phyloP scores from a whole-genome alignment of 2,888 invertebrate genomes.

The Congeria kusceri region DNA sequence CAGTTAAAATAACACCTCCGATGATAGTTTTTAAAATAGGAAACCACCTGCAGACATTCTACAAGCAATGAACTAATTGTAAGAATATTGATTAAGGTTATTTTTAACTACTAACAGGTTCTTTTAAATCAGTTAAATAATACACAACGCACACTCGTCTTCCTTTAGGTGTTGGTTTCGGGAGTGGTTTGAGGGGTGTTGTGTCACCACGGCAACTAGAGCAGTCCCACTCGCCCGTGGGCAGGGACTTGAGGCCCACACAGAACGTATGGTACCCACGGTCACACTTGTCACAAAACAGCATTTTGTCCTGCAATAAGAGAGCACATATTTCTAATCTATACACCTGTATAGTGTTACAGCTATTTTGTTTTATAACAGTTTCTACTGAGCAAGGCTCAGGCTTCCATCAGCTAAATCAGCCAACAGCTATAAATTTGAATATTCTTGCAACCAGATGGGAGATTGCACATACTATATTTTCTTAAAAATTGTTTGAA shows the following conservation, averaged over 20 bases:
- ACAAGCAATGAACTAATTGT: too few relatives aligned
- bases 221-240: conserved; percentile 96
- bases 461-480: too few relatives aligned
- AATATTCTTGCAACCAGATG: neutral
- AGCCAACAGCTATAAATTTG: neutral
- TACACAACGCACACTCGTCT: conserved; percentile 50
- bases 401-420: neutral
- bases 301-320: conserved; percentile 91
- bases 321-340: neutral
- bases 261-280: conserved; percentile 97
- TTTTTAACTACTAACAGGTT: too few relatives aligned
- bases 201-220: conserved; percentile 80
- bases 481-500: too few relatives aligned
- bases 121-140: too few relatives aligned
- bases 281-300: conserved; percentile 97
- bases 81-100: too few relatives aligned
- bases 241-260: conserved; percentile 92
- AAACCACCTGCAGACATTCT: too few relatives aligned
- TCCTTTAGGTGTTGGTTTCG: conserved; percentile 60
- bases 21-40: too few relatives aligned
- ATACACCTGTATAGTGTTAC: too few relatives aligned
- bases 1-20: too few relatives aligned
- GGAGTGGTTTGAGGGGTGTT: conserved; percentile 60
- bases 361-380: too few relatives aligned
- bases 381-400: neutral